phyloP scores from a whole-genome alignment of 2,888 invertebrate genomes.

The Celastrina argiolus region DNA sequence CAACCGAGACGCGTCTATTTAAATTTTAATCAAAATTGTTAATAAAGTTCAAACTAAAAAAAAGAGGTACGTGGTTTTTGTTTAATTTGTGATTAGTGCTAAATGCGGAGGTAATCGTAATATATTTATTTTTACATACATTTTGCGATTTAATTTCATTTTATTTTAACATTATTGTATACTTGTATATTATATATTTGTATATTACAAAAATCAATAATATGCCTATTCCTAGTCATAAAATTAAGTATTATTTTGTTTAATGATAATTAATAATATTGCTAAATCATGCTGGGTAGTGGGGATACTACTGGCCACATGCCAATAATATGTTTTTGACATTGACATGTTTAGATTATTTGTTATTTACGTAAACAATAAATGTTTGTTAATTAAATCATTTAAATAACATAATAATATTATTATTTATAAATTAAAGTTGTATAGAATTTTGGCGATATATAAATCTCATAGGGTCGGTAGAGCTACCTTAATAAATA shows the following conservation, averaged over 20 bases:
- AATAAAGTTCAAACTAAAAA: background rate
- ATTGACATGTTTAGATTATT: background rate
- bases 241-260: background rate
- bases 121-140: background rate
- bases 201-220: background rate
- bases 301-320: background rate
- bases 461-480: too few species aligned
- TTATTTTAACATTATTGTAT: too few species aligned
- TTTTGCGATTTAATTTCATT: background rate
- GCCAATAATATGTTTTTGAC: background rate
- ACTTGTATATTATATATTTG: too few species aligned
- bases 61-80: background rate
- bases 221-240: background rate
- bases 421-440: too few species aligned
- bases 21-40: constrained; percentile 5
- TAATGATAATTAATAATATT: too few species aligned
- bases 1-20: constrained; percentile 42
- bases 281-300: background rate
- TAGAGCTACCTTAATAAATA: too few species aligned
- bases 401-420: too few species aligned
- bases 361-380: background rate
- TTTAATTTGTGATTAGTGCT: background rate
- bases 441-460: too few species aligned
- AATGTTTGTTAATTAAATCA: too few species aligned
- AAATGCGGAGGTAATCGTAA: background rate